These are phyloP conservation scores for Lampris incognitus DNA, from an alignment of 2,113 vertebrate genomes.

Conservation along the genomic window DNA sequence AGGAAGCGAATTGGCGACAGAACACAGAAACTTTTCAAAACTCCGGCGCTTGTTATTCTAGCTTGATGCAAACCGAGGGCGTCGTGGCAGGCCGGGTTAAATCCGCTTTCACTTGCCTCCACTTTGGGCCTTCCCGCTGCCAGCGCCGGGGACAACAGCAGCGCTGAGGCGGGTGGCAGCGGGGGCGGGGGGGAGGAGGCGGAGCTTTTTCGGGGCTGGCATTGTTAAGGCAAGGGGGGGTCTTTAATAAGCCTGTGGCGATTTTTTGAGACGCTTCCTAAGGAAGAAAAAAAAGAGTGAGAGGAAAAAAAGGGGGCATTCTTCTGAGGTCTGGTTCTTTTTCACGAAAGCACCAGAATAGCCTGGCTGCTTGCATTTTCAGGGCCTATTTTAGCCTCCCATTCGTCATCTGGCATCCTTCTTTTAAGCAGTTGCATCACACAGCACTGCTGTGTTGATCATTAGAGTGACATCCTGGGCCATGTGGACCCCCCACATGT, in stretches of 20 bases:
- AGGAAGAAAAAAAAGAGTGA: slow-evolving; percentile 5
- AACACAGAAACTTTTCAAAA: slow-evolving; percentile 18
- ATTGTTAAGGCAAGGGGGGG: slow-evolving; percentile 33
- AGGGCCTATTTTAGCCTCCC: slow-evolving; percentile 18
- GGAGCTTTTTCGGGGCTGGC: slow-evolving; percentile 10
- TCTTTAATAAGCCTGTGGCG: slow-evolving; percentile 72
- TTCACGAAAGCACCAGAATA: slow-evolving; percentile 47
- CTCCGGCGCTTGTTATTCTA: slow-evolving; percentile 29
- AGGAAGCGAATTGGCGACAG: background rate
- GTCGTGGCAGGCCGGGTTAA: slow-evolving; percentile 34
- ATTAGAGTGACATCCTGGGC: slow-evolving; percentile 45
- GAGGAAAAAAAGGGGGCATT: slow-evolving; percentile 29
- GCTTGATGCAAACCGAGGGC: slow-evolving; percentile 17
- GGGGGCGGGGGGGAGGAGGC: slow-evolving; percentile 3
- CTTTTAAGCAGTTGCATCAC: slow-evolving; percentile 24
- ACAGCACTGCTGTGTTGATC: slow-evolving; percentile 5
- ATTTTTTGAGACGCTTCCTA: slow-evolving; percentile 61
- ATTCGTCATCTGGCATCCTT: slow-evolving; percentile 47
- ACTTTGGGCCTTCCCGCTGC: slow-evolving; percentile 5
- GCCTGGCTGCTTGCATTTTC: slow-evolving; percentile 32
- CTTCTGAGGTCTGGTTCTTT: slow-evolving; percentile 34
- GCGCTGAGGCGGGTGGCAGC: slow-evolving; percentile 6
- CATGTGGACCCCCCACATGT: too few relatives aligned
- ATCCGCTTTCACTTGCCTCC: slow-evolving; percentile 29
- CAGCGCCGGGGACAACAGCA: slow-evolving; percentile 36